Base-by-base conservation (phyloP, 2,888 invertebrate genomes). In the Eupsilia transversa region DNA sequence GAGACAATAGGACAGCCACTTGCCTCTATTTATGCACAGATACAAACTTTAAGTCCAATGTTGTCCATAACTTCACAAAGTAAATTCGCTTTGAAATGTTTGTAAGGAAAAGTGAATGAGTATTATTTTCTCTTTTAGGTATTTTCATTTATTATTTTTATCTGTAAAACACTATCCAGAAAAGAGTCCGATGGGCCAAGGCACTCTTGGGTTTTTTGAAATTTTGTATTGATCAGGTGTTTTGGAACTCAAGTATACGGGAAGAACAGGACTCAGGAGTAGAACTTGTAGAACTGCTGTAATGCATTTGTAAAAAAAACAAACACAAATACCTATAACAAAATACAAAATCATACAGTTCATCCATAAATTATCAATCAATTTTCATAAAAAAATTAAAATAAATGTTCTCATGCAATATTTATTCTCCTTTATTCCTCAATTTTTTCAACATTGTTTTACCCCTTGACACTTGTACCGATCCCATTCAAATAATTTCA, bases 41-140 rank as follows among this genome's bases (percentile, higher is more conserved):
- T 76, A 67, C 64, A 60, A 81, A 81, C 70, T 83, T 83, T 74
- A 71, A 68, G 71, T 83, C 59, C 64, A 65, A 64, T 71, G 52
- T 57, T 79, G 74, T 74, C 60, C 67, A 41, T 38, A 59, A 49
- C 49, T 79, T 83, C 66, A 56, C 66, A 63, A 70, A 73, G 57
- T 79, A 70, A 70, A 35, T 52, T 46, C 30, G 9, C 38, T 80
- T 82, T 71, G 33, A 72, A 80, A 73, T 78, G 27, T 66, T 68
- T 61, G 35, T 30, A 27, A 30, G 12, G 38, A 61, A 61, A 63
- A 64, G 54, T 54, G 14, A 41, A 27, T 30, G 20, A 68, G 10
- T 67, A 68, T 30, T 49, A 35, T 68, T 46, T 67, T n/a, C 17
- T 46, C 7, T 33, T 33, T 33, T 33, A n/a, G n/a, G n/a, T n/a